Conservation (phyloP, 1,140 invertebrate genomes). For the Lamellibrachia luymesi region DNA sequence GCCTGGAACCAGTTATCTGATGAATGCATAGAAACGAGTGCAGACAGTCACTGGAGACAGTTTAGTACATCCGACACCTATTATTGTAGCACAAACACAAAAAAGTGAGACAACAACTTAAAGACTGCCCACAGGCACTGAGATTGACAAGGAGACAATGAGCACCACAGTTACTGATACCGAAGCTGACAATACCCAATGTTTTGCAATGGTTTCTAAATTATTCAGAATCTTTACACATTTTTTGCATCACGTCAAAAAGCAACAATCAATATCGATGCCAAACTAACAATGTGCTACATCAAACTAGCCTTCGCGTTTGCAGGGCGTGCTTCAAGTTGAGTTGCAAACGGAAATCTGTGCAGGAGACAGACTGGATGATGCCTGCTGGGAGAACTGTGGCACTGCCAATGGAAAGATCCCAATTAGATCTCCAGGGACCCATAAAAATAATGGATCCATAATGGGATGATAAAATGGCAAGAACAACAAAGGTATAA, state of each 20-base stretch:
- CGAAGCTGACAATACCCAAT: not conserved
- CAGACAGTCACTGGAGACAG: conserved; percentile 3
- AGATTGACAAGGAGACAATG: not conserved
- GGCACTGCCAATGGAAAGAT: not conserved
- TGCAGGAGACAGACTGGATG: not conserved
- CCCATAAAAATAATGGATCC: not conserved
- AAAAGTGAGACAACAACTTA: not conserved
- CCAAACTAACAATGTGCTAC: not conserved
- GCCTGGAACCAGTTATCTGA: not conserved
- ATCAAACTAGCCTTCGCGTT: not conserved
- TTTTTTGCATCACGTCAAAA: not conserved
- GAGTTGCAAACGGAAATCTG: not conserved
- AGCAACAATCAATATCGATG: not conserved
- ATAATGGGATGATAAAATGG: not conserved
- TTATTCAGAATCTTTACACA: not conserved
- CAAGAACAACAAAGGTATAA: not conserved
- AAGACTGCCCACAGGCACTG: not conserved
- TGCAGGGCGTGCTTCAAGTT: not conserved
- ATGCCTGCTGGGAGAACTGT: not conserved
- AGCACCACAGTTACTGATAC: not conserved
- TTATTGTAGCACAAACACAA: not conserved
- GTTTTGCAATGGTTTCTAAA: not conserved
- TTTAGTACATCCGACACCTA: not conserved
- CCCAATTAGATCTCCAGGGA: not conserved
- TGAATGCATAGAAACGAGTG: not conserved